Evolutionary conservation across 2,797 vertebrate genomes (phyloP).

Genomic region (Aplochiton taeniatus): DNA sequence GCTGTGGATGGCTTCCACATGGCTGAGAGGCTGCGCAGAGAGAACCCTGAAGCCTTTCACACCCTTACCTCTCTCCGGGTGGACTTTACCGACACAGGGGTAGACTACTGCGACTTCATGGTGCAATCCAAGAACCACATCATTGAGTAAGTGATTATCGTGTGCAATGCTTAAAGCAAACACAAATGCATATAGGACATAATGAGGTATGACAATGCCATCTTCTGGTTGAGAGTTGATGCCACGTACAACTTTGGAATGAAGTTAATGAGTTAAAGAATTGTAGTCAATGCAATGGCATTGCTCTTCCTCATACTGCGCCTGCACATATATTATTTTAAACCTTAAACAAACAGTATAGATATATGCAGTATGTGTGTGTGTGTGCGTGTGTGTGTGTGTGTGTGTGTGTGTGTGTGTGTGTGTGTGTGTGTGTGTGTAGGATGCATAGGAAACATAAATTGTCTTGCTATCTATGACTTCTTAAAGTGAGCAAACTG

Average conservation of each 20-base stretch:
- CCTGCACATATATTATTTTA: no score
- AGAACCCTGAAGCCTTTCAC: slow-evolving; percentile 83
- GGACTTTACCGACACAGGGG: slow-evolving; percentile 88
- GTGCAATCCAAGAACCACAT: slow-evolving; percentile 90
- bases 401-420: no score
- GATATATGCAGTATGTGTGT: no score
- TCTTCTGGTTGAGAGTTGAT: slow-evolving; percentile 56
- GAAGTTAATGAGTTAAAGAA: neutral
- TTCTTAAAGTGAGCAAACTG: no score
- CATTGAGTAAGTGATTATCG: slow-evolving; percentile 80
- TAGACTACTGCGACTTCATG: slow-evolving; percentile 91
- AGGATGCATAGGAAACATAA: no score
- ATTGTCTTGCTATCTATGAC: no score
- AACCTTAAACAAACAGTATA: no score
- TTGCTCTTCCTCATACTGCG: no score
- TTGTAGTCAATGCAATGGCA: no score
- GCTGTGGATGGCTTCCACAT: slow-evolving; percentile 90
- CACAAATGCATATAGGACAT: neutral
- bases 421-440: no score
- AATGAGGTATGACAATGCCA: slow-evolving; percentile 57
- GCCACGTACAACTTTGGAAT: neutral
- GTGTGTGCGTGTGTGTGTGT: no score
- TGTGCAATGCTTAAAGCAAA: neutral
- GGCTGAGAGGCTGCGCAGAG: slow-evolving; percentile 76
- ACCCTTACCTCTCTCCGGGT: slow-evolving; percentile 81